Evolutionary conservation across 1,140 invertebrate species (phyloP).

Genomic region (Ruditapes philippinarum): DNA sequence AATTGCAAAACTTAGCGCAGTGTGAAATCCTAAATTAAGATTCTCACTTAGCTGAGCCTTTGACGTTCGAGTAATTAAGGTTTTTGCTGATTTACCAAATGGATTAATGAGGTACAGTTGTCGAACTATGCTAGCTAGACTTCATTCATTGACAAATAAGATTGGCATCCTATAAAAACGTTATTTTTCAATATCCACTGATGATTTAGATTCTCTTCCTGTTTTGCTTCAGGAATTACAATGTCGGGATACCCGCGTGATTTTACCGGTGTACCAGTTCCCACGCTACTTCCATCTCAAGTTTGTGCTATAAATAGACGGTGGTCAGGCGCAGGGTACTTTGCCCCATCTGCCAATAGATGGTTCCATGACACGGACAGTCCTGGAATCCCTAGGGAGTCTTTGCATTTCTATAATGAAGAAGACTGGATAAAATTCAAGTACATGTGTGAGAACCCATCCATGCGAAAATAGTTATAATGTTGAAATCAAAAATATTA

Average conservation of each 20-base stretch:
- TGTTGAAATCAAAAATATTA: too few species aligned
- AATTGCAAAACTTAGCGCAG: too few species aligned
- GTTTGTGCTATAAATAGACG: constrained; percentile 74
- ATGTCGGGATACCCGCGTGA: constrained; percentile 77
- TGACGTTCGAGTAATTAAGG: too few species aligned
- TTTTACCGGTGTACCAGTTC: constrained; percentile 76
- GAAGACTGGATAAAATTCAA: constrained; percentile 84
- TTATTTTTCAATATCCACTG: too few species aligned
- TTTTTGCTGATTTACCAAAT: too few species aligned
- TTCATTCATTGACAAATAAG: too few species aligned
- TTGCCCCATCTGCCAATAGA: constrained; percentile 75
- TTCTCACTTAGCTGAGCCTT: too few species aligned
- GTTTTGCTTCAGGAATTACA: constrained; percentile 73
- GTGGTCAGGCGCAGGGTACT: constrained; percentile 81
- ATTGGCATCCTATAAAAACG: too few species aligned
- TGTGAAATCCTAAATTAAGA: too few species aligned
- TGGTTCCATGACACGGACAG: constrained; percentile 82
- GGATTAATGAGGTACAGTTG: too few species aligned
- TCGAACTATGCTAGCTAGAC: too few species aligned
- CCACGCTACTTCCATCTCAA: constrained; percentile 76
- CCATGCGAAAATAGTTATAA: constrained; percentile 54
- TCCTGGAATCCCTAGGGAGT: constrained; percentile 77
- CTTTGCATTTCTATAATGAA: constrained; percentile 82
- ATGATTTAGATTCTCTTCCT: too few species aligned
- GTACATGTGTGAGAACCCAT: constrained; percentile 77